Percentiles rank a stretch among this genome's conserved stretches.
Conservation (phyloP, 2,797 vertebrate species). For the Pempheris klunzingeri region DNA sequence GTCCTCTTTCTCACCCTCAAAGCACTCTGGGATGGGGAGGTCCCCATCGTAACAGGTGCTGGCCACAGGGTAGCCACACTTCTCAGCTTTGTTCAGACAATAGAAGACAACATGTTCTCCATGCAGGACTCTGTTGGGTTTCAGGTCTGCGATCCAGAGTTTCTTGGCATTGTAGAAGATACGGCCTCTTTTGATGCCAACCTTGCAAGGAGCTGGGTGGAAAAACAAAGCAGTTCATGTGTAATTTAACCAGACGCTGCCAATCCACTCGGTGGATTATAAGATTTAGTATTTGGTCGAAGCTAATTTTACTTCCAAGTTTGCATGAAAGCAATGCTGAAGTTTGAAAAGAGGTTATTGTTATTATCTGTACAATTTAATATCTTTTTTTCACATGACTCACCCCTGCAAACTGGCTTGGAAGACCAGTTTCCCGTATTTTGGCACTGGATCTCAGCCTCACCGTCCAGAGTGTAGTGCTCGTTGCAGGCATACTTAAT, state of each 20-base stretch:
- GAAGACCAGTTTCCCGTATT: constrained; percentile 90
- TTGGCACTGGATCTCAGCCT: constrained; percentile 83
- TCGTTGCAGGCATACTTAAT: constrained; percentile 89
- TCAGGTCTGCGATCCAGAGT: constrained; percentile 86
- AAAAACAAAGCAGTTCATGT: not conserved
- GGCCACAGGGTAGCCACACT: constrained; percentile 88
- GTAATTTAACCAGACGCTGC: not conserved
- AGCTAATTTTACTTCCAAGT: not conserved
- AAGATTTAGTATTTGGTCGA: not conserved
- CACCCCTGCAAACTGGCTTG: constrained; percentile 90
- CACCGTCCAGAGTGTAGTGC: constrained; percentile 85
- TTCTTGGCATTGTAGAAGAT: constrained; percentile 87
- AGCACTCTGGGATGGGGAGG: constrained; percentile 88
- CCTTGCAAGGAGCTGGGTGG: constrained; percentile 87
- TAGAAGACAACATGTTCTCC: constrained; percentile 87
- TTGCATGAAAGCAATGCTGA: not conserved
- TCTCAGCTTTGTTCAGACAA: constrained; percentile 88
- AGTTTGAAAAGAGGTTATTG: not conserved
- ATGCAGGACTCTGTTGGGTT: constrained; percentile 88
- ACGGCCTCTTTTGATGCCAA: constrained; percentile 88
- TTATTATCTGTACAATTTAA: not conserved
- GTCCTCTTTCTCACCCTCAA: constrained; percentile 83
- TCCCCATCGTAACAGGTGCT: constrained; percentile 86
- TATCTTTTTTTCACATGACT: constrained; percentile 22
- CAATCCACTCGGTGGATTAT: not conserved